phyloP scores from a whole-genome alignment of 1,140 invertebrate species.

The Globodera ellingtonae region DNA sequence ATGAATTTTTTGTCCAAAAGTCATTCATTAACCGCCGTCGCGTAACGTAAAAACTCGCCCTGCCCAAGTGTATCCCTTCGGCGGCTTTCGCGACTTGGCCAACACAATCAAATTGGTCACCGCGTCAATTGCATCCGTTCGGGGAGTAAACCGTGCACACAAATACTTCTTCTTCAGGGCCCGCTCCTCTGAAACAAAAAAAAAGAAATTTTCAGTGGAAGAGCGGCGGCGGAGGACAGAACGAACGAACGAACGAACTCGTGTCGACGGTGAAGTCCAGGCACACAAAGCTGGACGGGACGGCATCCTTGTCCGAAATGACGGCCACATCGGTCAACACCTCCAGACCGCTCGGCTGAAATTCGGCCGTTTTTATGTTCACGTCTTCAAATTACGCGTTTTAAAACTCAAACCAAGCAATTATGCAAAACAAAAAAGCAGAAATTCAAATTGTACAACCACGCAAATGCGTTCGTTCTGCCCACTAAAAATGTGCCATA shows the following conservation, averaged over 20 bases:
- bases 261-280: slow-evolving; percentile 52
- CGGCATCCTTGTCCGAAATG: slow-evolving; percentile 52
- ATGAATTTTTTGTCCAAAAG: neutral
- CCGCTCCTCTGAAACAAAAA: slow-evolving; percentile 48
- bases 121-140: slow-evolving; percentile 52
- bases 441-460: no score
- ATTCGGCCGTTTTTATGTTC: neutral
- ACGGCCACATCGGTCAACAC: slow-evolving; percentile 52
- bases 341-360: slow-evolving; percentile 30
- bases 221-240: neutral
- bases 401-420: slow-evolving; percentile 4
- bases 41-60: slow-evolving; percentile 26
- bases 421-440: no score
- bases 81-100: slow-evolving; percentile 31
- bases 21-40: no score
- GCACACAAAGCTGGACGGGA: slow-evolving; percentile 56
- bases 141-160: slow-evolving; percentile 50
- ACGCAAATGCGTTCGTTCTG: no score
- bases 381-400: neutral
- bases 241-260: slow-evolving; percentile 40
- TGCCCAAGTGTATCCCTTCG: slow-evolving; percentile 53
- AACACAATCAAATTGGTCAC: slow-evolving; percentile 52
- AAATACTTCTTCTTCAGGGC: slow-evolving; percentile 54
- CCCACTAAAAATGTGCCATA: neutral
- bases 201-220: neutral